Conservation (phyloP, 1,140 invertebrate genomes). For the Camponotus pennsylvanicus region DNA sequence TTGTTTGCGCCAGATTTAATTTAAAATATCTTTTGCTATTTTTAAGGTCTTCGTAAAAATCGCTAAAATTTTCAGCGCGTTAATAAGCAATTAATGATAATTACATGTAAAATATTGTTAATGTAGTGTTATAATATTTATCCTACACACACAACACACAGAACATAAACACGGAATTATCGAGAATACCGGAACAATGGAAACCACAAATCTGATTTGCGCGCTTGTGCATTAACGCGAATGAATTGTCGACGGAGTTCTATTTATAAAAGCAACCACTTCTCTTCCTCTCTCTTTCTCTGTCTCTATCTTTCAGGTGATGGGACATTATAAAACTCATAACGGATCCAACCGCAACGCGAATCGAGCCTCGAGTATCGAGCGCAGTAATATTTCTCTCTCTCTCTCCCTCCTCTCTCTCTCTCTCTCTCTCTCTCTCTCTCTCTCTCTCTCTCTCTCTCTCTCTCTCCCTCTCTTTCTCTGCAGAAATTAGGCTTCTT, state of each 20-base stretch:
- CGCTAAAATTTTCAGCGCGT: background rate
- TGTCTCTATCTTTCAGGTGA: conserved; percentile 10
- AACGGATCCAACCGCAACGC: background rate
- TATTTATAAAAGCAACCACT: conserved; percentile 43
- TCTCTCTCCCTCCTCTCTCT: too few relatives aligned
- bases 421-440: background rate
- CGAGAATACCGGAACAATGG: conserved; percentile 38
- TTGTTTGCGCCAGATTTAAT: background rate
- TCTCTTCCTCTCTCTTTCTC: background rate
- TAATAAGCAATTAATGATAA: background rate
- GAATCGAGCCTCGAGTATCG: conserved; percentile 50
- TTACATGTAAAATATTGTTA: conserved; percentile 3
- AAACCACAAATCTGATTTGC: conserved; percentile 46
- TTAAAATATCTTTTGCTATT: background rate
- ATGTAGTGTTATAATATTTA: conserved; percentile 1
- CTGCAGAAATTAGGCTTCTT: background rate
- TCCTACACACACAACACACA: background rate
- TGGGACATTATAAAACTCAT: conserved; percentile 43
- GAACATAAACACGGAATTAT: conserved; percentile 30
- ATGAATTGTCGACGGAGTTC: conserved; percentile 20
- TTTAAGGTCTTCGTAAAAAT: background rate
- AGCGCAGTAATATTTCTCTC: conserved; percentile 1
- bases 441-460: background rate
- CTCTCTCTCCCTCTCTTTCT: background rate
- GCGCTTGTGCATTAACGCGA: conserved; percentile 31